phyloP scores from a whole-genome alignment of 2,113 vertebrate genomes.

The Chionis minor region DNA sequence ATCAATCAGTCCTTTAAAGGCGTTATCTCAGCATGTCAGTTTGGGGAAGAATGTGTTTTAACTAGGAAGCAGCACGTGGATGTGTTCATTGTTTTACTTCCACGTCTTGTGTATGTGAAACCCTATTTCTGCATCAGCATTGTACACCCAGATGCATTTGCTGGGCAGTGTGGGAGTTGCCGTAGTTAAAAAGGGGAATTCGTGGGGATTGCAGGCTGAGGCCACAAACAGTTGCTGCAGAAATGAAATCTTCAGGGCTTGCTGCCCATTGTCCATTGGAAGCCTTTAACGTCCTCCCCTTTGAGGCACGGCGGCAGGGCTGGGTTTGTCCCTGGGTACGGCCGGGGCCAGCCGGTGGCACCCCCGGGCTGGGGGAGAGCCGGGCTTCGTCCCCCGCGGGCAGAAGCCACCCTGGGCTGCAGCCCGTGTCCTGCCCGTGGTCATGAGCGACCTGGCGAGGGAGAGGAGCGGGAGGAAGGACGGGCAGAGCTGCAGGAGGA shows the following conservation, averaged over 20 bases:
- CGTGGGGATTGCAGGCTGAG: not conserved
- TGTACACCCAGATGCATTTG: not conserved
- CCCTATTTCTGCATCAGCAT: not conserved
- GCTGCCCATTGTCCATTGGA: not conserved
- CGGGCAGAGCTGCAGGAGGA: slow-evolving; percentile 31
- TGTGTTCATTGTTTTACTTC: not conserved
- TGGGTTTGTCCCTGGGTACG: not conserved
- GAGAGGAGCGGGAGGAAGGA: not conserved
- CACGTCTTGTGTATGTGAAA: fast-evolving
- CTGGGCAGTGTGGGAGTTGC: not conserved
- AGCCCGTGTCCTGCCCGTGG: fast-evolving
- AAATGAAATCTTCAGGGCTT: not conserved
- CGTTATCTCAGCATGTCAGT: not conserved
- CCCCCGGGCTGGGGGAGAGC: not conserved
- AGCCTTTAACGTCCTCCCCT: not conserved
- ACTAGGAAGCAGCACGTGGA: not conserved
- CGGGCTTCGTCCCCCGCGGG: not conserved
- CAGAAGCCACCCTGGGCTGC: not conserved
- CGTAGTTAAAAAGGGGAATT: not conserved
- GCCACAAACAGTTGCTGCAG: not conserved
- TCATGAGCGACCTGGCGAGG: not conserved
- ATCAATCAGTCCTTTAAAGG: not conserved
- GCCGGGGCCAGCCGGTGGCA: not conserved
- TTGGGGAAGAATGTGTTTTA: not conserved
- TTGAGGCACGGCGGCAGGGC: fast-evolving